phyloP scores from a whole-genome alignment of 1,140 invertebrate genomes.

The Thaumetopoea pityocampa region DNA sequence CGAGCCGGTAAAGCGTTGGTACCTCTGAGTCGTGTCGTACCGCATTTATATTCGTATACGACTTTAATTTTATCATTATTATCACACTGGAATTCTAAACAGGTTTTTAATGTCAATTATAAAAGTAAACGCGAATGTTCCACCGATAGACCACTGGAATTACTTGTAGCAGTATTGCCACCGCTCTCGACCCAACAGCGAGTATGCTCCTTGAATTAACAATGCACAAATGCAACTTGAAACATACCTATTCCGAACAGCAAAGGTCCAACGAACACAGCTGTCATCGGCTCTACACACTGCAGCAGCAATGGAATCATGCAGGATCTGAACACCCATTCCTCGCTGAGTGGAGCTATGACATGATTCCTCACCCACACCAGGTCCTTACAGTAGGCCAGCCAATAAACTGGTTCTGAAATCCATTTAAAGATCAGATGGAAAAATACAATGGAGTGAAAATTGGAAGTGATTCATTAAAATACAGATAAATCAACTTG shows the following conservation, averaged over 20 bases:
- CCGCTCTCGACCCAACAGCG: not conserved
- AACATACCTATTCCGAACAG: slow-evolving; percentile 92
- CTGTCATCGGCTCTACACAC: slow-evolving; percentile 84
- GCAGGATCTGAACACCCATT: slow-evolving; percentile 95
- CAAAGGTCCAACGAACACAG: slow-evolving; percentile 90
- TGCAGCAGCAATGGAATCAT: slow-evolving; percentile 94
- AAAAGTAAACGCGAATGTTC: too few relatives aligned
- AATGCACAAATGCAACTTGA: not conserved
- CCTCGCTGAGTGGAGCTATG: slow-evolving; percentile 95
- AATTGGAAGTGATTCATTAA: too few relatives aligned
- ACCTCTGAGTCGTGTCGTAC: too few relatives aligned
- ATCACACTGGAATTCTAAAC: too few relatives aligned
- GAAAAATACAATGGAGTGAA: too few relatives aligned
- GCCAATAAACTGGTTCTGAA: slow-evolving; percentile 88
- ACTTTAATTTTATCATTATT: too few relatives aligned
- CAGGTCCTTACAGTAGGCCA: slow-evolving; percentile 82
- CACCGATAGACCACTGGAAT: too few relatives aligned
- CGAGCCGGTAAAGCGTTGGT: too few relatives aligned
- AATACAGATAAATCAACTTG: too few relatives aligned
- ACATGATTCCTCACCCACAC: slow-evolving; percentile 93
- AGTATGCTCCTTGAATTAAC: not conserved
- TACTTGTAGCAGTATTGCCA: not conserved
- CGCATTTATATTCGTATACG: too few relatives aligned
- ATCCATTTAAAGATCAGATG: slow-evolving; percentile 24
- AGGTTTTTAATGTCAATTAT: too few relatives aligned